phyloP scores from a whole-genome alignment of 1,140 invertebrate species.

The Papilio dardanus region DNA sequence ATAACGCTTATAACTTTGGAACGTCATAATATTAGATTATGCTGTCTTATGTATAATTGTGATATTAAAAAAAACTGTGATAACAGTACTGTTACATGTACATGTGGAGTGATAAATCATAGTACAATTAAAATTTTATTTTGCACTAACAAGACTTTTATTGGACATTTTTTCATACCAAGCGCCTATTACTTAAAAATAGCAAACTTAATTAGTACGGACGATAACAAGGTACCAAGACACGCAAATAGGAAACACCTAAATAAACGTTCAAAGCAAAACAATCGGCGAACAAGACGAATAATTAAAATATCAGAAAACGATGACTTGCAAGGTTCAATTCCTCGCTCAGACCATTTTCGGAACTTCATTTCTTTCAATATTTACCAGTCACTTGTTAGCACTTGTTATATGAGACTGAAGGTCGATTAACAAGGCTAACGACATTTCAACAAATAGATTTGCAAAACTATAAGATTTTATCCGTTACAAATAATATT shows the following conservation, averaged over 20 bases:
- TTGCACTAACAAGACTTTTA: neutral
- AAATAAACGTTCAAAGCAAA: neutral
- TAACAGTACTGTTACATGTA: too few species aligned
- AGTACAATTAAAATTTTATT: slow-evolving; percentile 17
- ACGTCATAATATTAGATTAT: slow-evolving; percentile 1
- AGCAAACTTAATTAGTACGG: neutral
- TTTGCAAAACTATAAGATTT: neutral
- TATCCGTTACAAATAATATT: neutral
- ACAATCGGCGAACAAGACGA: neutral
- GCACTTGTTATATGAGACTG: neutral
- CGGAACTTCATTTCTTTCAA: neutral
- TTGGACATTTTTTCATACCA: neutral
- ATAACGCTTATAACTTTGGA: neutral
- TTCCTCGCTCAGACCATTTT: neutral
- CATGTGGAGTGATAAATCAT: slow-evolving; percentile 7
- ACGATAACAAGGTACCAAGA: too few species aligned
- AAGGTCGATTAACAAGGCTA: neutral
- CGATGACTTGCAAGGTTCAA: neutral
- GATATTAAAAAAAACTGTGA: slow-evolving; percentile 21
- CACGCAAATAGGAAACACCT: neutral
- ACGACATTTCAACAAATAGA: neutral
- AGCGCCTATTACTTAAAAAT: neutral
- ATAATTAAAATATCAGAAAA: neutral
- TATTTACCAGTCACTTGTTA: neutral
- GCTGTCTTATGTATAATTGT: neutral